Evolutionary conservation across 2,888 invertebrate species (phyloP).

Genomic region (Melikaiella ostensackeni): DNA sequence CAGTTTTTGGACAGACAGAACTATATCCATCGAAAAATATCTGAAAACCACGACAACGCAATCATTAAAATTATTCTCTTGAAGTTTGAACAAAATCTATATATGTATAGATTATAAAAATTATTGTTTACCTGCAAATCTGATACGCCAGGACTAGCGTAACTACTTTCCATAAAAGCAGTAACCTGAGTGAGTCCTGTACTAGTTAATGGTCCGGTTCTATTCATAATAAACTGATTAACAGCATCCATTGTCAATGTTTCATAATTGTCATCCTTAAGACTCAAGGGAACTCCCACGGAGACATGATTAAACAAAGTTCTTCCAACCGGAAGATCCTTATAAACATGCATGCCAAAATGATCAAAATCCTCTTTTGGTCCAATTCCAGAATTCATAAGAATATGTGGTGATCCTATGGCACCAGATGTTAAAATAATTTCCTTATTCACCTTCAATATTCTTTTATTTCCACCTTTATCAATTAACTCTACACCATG

Average conservation of each 20-base stretch:
- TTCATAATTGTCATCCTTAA: slow-evolving; percentile 66
- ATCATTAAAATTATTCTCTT: background rate
- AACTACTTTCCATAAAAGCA: slow-evolving; percentile 74
- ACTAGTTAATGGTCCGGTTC: slow-evolving; percentile 74
- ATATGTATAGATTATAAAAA: slow-evolving; percentile 49
- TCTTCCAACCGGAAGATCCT: slow-evolving; percentile 71
- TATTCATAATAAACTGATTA: slow-evolving; percentile 69
- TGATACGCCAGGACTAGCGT: slow-evolving; percentile 69
- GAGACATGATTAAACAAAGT: slow-evolving; percentile 75
- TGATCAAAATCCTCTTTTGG: slow-evolving; percentile 75
- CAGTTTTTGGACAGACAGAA: slow-evolving; percentile 69
- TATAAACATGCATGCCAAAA: slow-evolving; percentile 64
- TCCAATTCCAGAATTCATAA: slow-evolving; percentile 80
- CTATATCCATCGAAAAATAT: slow-evolving; percentile 77
- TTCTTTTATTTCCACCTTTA: slow-evolving; percentile 70
- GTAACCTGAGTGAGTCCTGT: slow-evolving; percentile 77
- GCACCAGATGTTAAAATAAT: slow-evolving; percentile 79
- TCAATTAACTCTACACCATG: slow-evolving; percentile 79
- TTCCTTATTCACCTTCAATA: slow-evolving; percentile 77
- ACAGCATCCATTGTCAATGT: slow-evolving; percentile 68
- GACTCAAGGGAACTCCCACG: slow-evolving; percentile 62
- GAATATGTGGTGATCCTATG: slow-evolving; percentile 79
- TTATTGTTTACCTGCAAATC: slow-evolving; percentile 68
- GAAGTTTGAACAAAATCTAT: background rate
- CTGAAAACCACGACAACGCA: slow-evolving; percentile 51